Evolutionary conservation across 2,888 invertebrate species (phyloP).

Genomic region (Chrysolina haemoptera): DNA sequence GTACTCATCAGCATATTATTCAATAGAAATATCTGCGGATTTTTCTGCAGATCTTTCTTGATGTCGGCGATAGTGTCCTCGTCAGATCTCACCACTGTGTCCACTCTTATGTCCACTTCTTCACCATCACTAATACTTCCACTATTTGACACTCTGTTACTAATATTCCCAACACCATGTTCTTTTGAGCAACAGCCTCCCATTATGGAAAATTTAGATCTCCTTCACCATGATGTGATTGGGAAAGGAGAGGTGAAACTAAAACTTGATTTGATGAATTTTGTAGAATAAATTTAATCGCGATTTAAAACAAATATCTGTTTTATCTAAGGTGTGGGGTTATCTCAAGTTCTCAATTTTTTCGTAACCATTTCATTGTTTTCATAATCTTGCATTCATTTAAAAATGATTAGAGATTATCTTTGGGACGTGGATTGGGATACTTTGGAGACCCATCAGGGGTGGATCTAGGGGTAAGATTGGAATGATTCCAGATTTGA

Average conservation of each 20-base stretch:
- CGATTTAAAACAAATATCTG: neutral
- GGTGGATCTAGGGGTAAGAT: neutral
- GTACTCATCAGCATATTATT: slow-evolving; percentile 84
- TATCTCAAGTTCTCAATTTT: slow-evolving; percentile 14
- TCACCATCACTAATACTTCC: neutral
- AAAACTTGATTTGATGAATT: neutral
- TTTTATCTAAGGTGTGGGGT: slow-evolving; percentile 8
- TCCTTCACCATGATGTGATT: neutral
- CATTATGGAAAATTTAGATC: slow-evolving; percentile 16
- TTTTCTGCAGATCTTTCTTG: slow-evolving; percentile 74
- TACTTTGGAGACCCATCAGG: neutral
- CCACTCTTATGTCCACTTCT: slow-evolving; percentile 25
- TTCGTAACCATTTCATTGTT: neutral
- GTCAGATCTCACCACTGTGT: slow-evolving; percentile 66
- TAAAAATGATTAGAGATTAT: neutral
- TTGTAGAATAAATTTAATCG: slow-evolving; percentile 2
- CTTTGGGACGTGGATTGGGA: neutral
- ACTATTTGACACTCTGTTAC: neutral
- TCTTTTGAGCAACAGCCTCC: slow-evolving; percentile 36
- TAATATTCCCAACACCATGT: neutral
- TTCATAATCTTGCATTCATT: slow-evolving; percentile 5
- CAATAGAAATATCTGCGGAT: slow-evolving; percentile 80
- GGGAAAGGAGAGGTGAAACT: slow-evolving; percentile 22
- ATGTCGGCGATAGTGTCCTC: slow-evolving; percentile 74
- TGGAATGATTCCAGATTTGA: neutral